Base-by-base conservation (phyloP, 2,113 vertebrate genomes). In the Acanthisitta chloris region DNA sequence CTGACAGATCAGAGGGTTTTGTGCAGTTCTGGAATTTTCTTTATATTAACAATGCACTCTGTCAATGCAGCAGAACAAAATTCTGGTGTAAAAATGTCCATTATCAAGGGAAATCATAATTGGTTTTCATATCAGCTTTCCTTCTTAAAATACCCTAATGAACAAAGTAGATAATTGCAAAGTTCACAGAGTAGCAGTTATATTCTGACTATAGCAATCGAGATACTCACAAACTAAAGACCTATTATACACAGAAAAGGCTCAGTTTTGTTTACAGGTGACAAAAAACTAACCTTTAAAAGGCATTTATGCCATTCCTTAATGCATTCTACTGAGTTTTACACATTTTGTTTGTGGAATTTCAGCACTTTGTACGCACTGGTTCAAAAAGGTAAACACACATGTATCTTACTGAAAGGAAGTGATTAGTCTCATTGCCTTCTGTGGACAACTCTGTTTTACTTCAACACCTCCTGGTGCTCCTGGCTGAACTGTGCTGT, bases 151-250 rank as follows among this genome's bases (percentile, higher is more conserved):
- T 67, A 96, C 83, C 57, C 81, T 82, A 91, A 78, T 73, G 40
- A 93, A 62, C 77, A 85, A 74, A 96, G 58, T 65, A 96, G 86
- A 77, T 82, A 81, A 90, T 79, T 90, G n/a, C 45, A 91, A 85
- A 97, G 85, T 54, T 94, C 88, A 31, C 43, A 82, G 64, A 88
- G 70, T 5, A 86, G 71, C 58, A 80, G 95, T 74, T 38, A 95
- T 46, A 61, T 28, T 79, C 59, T 65, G 46, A 87, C 81, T 62
- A 36, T 11, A 20, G 80, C 83, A 91, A 57, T 76, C 62, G 70
- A 51, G 78, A 64, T 76, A 64, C 71, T 84, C 34, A 90, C 61
- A 46, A 64, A 86, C 78, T 81, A 12, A 74, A 54, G 38, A 90
- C n/a, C 23, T n/a, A 43, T 59, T 76, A 43, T 40, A 61, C 48